A percentile compares a stretch with the other conserved stretches of the same genome.
phyloP scores from a whole-genome alignment of 1,140 invertebrate genomes.

The Euura lappo region DNA sequence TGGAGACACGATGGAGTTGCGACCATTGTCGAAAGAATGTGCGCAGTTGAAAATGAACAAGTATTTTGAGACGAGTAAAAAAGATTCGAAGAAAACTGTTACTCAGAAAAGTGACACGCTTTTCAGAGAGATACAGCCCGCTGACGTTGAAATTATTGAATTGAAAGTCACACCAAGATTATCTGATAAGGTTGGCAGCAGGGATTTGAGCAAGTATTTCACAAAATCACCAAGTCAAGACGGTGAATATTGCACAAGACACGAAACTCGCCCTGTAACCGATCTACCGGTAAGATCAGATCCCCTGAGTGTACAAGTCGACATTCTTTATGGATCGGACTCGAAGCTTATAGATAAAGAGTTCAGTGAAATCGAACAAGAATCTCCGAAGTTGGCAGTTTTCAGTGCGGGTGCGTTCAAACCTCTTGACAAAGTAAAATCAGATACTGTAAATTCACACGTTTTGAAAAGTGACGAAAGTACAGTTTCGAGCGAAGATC shows the following conservation, averaged over 20 bases:
- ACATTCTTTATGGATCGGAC: conserved; percentile 1
- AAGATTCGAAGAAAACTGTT: conserved; percentile 9
- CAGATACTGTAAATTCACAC: background rate
- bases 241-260: background rate
- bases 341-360: conserved; percentile 16
- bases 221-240: conserved; percentile 10
- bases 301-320: conserved; percentile 11
- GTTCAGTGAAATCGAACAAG: conserved; percentile 31
- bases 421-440: no score
- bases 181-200: conserved; percentile 45
- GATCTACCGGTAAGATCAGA: background rate
- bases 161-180: conserved; percentile 46
- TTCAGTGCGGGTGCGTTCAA: no score
- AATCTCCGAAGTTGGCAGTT: background rate
- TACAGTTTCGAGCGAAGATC: background rate
- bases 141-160: conserved; percentile 1
- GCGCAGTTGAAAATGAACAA: conserved; percentile 50
- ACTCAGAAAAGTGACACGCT: conserved; percentile 16
- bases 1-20: conserved; percentile 34
- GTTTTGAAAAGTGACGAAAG: background rate
- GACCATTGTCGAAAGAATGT: conserved; percentile 46
- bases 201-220: conserved; percentile 54
- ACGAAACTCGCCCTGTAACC: background rate
- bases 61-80: conserved; percentile 41
- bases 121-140: background rate